Evolutionary conservation across 2,888 invertebrate species (phyloP).

Genomic region (Epirrhoe tristata): DNA sequence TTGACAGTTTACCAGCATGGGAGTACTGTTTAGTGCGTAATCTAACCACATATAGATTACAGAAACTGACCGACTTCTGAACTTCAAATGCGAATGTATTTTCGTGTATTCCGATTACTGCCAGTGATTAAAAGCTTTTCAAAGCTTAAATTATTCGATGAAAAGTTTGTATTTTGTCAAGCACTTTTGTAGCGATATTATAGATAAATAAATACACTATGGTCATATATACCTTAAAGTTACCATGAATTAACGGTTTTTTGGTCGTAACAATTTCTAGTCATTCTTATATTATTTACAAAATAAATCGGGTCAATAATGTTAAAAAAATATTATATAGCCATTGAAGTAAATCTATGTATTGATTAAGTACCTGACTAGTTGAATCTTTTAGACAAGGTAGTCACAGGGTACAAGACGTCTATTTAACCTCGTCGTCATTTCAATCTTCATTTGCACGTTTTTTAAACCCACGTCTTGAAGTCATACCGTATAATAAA

Average conservation of each 20-base stretch:
- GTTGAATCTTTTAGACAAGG: constrained; percentile 61
- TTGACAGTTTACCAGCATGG: no score
- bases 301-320: constrained; percentile 42
- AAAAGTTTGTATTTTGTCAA: constrained; percentile 1
- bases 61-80: constrained; percentile 3
- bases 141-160: background rate
- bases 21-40: no score
- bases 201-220: no score
- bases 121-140: constrained; percentile 10
- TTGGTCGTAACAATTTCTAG: constrained; percentile 69
- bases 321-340: no score
- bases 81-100: background rate
- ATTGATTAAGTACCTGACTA: constrained; percentile 42
- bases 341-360: constrained; percentile 28
- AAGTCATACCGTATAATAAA: no score
- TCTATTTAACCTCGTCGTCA: constrained; percentile 40
- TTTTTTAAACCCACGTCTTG: background rate
- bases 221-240: constrained; percentile 3
- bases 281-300: constrained; percentile 70
- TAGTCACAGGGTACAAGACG: constrained; percentile 73
- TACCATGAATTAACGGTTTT: constrained; percentile 37
- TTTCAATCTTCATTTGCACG: no score
- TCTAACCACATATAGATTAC: no score
- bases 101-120: constrained; percentile 2
- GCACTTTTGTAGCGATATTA: background rate